Conservation (phyloP, 2,113 vertebrate species). For the Rhinoderma darwinii region DNA sequence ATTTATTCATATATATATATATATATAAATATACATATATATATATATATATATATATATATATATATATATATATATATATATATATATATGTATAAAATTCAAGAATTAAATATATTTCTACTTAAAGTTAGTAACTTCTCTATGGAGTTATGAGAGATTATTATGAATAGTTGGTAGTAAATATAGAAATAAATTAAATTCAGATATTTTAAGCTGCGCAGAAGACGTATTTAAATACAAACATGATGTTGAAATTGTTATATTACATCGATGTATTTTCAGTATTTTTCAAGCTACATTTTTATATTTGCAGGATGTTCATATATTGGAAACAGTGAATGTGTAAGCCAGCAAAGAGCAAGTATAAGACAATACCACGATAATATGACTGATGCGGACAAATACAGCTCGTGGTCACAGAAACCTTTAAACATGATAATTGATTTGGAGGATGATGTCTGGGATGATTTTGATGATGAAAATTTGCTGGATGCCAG, state of each 20-base stretch:
- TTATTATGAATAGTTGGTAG: no score
- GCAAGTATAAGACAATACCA: slow-evolving; percentile 57
- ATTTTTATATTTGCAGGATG: slow-evolving; percentile 46
- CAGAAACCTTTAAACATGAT: slow-evolving; percentile 73
- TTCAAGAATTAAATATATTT: no score
- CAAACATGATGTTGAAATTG: not conserved
- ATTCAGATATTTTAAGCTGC: no score
- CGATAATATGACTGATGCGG: slow-evolving; percentile 61
- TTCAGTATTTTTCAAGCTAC: not conserved
- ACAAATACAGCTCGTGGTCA: slow-evolving; percentile 64
- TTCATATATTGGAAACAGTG: slow-evolving; percentile 62
- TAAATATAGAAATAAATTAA: no score
- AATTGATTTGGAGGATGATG: slow-evolving; percentile 85
- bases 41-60: no score
- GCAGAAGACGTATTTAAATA: no score
- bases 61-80: no score
- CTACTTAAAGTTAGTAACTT: no score
- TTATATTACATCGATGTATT: not conserved
- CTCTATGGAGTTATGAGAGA: no score
- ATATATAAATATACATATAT: no score
- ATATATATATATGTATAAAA: no score
- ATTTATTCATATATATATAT: no score
- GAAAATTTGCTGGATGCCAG: slow-evolving; percentile 77
- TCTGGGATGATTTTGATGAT: slow-evolving; percentile 89
- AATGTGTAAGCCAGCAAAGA: slow-evolving; percentile 57